Base-by-base conservation (phyloP, 2,888 invertebrate genomes). In the Campopleginae sp. region DNA sequence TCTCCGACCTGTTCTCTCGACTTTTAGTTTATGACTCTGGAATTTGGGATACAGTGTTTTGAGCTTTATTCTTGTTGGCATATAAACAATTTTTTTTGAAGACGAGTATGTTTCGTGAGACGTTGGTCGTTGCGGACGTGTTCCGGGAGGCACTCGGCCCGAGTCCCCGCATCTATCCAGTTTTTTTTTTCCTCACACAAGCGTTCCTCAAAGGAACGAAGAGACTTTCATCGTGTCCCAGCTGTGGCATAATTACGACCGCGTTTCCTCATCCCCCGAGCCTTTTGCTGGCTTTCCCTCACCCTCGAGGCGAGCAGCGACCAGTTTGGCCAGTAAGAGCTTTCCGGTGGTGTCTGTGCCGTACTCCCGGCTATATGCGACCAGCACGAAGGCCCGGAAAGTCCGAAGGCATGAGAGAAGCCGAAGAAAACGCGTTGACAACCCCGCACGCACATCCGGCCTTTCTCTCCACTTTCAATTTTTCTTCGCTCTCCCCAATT, bases 181-280 rank as follows among this genome's bases (percentile, higher is more conserved):
- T 61, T 51, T 68, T 66, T 75, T 68, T 51, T 23, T 66, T 51
- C 38, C 8, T 46, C 19, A 33, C 54, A 70, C 51, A 68, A n/a
- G 44, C 70, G 63, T 75, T 85, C 74, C 79, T 85, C 85, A 85
- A 85, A 85, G 81, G 78, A 65, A 85, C 51, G 68, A 81, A 81
- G 78, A 78, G 78, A 85, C 85, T 85, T 85, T 81, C 81, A 81
- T 81, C 81, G 81, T n/a, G n/a, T 78, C 46, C 74, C 51, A 70
- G 54, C 78, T 77, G 68, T 63, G 78, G 85, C 81, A 85, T 85
- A 81, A 85, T 85, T 85, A 85, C 81, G 81, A 63, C 78, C 63
- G 63, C 17, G 54, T 77, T 42, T 65, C 44, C 61, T 44, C 42
- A 38, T 61, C 23, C 19, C 54, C 23, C 10, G 19, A 42, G 23